A percentile compares a stretch with the other conserved stretches of the same genome.
Evolutionary conservation across 2,797 vertebrate genomes (phyloP).

Genomic region (Discoglossus pictus): DNA sequence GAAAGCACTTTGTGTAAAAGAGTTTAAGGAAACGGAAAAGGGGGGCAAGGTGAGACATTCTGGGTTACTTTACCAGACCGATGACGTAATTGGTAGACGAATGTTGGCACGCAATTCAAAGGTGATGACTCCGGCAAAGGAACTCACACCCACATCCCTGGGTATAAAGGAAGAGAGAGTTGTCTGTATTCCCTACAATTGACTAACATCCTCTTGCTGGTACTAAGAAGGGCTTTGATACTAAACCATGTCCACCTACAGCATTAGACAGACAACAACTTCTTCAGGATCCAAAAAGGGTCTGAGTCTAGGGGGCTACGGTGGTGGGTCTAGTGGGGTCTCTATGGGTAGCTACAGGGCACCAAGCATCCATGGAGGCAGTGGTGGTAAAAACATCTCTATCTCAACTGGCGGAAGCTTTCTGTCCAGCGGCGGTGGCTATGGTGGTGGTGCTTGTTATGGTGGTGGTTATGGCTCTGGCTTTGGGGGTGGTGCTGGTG

Average conservation of each 20-base stretch:
- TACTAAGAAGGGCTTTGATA: slow-evolving; percentile 8
- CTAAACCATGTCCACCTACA: slow-evolving; percentile 34
- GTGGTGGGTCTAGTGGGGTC: slow-evolving; percentile 55
- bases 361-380: slow-evolving; percentile 71
- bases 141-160: slow-evolving; percentile 40
- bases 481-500: slow-evolving; percentile 58
- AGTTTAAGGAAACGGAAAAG: slow-evolving; percentile 15
- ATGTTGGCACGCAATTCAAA: slow-evolving; percentile 46
- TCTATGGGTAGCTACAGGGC: slow-evolving; percentile 60
- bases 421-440: slow-evolving; percentile 18
- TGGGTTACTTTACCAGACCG: slow-evolving; percentile 17
- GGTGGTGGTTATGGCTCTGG: too few relatives aligned
- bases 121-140: slow-evolving; percentile 37
- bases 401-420: slow-evolving; percentile 64
- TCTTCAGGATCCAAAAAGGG: slow-evolving; percentile 65
- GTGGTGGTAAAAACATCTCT: slow-evolving; percentile 67
- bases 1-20: slow-evolving; percentile 28
- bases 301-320: slow-evolving; percentile 1
- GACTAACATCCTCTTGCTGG: slow-evolving; percentile 19
- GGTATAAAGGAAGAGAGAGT: slow-evolving; percentile 36
- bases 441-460: slow-evolving; percentile 49
- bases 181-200: slow-evolving; percentile 3
- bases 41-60: slow-evolving; percentile 13
- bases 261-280: slow-evolving; percentile 47
- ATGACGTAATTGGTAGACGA: slow-evolving; percentile 38